phyloP scores from a whole-genome alignment of 1,140 invertebrate species.

The Portunus trituberculatus region DNA sequence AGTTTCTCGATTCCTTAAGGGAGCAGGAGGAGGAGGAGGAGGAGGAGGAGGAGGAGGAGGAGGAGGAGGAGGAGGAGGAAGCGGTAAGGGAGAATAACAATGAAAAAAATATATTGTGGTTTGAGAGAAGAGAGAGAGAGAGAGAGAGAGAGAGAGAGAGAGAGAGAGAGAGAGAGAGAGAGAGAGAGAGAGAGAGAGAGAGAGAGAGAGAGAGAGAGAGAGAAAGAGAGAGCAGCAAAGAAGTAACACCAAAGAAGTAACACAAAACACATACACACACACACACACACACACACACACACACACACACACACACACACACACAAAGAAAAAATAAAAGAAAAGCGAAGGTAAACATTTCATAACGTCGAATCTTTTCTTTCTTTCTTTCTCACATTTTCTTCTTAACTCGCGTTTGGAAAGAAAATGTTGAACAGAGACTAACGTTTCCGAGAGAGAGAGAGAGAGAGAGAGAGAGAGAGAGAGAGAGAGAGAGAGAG shows the following conservation, averaged over 20 bases:
- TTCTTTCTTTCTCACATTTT: neutral
- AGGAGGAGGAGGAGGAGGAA: neutral
- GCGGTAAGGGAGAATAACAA: neutral
- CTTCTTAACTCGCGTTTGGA: neutral
- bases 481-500: no score
- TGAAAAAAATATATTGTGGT: no score
- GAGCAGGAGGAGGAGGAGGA: neutral
- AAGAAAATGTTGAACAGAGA: neutral
- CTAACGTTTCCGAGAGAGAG: neutral
- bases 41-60: slow-evolving; percentile 5
- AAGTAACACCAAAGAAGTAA: neutral
- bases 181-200: slow-evolving; percentile 20
- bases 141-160: slow-evolving; percentile 13
- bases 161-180: slow-evolving; percentile 17
- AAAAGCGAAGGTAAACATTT: neutral
- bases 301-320: neutral
- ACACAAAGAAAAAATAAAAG: neutral
- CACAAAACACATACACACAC: neutral
- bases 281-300: neutral
- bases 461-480: neutral
- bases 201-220: slow-evolving; percentile 17
- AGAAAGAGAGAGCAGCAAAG: neutral
- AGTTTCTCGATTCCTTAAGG: neutral
- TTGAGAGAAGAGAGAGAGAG: neutral
- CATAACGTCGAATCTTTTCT: neutral